Conservation (phyloP, 2,797 vertebrate genomes). For the Momotus momota region DNA sequence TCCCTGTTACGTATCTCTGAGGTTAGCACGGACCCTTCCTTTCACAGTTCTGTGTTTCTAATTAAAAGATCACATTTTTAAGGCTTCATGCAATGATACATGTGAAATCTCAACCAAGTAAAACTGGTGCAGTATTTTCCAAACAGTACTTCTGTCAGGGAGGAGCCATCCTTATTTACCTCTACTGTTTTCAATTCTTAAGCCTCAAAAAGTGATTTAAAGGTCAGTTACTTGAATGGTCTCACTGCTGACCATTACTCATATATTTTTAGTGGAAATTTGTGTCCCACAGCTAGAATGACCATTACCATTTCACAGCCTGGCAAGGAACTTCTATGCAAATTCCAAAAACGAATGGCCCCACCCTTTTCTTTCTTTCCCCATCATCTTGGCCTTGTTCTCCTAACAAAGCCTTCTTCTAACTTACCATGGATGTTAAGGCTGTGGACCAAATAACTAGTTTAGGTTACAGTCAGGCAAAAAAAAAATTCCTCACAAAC, state of each 20-base stretch:
- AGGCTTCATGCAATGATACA: neutral
- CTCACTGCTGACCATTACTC: neutral
- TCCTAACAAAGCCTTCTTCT: neutral
- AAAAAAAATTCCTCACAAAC: neutral
- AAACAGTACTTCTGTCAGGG: neutral
- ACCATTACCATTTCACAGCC: neutral
- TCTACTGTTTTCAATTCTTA: neutral
- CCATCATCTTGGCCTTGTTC: neutral
- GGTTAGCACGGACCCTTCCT: neutral
- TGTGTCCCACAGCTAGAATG: neutral
- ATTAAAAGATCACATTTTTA: neutral
- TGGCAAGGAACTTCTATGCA: neutral
- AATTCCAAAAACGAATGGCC: neutral
- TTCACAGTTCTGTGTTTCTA: neutral
- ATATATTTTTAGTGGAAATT: neutral
- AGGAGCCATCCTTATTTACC: neutral
- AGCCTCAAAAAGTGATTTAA: neutral
- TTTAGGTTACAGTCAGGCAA: neutral
- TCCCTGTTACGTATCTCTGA: neutral
- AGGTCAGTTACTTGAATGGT: neutral
- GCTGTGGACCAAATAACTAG: neutral
- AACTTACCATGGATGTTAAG: neutral
- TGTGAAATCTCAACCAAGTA: neutral
- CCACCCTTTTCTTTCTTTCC: neutral
- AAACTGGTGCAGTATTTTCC: neutral